Percentiles rank a stretch among this genome's conserved stretches.
These are phyloP conservation scores for Eristalis intricaria DNA, from an alignment of 2,888 invertebrate genomes.

Conservation along the genomic window DNA sequence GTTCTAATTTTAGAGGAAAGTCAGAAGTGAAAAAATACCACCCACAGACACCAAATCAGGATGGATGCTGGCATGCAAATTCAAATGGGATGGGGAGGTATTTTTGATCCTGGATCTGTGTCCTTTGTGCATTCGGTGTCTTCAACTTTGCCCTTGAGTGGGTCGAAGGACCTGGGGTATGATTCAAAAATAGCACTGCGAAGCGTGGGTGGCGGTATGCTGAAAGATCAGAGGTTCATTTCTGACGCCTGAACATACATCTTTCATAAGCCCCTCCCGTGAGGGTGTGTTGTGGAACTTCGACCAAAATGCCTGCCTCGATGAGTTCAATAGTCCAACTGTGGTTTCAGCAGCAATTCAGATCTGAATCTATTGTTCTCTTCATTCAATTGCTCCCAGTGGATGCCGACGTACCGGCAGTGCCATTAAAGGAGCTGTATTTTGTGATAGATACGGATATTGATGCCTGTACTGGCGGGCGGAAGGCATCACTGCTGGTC, in stretches of 20 bases:
- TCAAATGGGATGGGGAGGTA: background rate
- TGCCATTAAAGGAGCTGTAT: background rate
- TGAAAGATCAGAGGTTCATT: background rate
- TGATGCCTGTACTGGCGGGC: too few species aligned
- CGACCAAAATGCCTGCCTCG: background rate
- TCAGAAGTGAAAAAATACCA: background rate
- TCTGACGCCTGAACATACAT: background rate
- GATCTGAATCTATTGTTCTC: background rate
- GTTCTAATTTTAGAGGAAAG: slow-evolving; percentile 18
- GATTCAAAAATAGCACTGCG: background rate
- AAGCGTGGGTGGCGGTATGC: background rate
- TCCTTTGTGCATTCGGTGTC: background rate
- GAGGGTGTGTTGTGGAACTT: background rate
- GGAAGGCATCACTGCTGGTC: too few species aligned
- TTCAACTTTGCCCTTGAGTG: too few species aligned
- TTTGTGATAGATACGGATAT: too few species aligned
- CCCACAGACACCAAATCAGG: background rate
- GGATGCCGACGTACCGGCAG: background rate
- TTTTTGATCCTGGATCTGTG: background rate
- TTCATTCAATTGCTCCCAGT: background rate
- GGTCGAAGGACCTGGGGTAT: background rate
- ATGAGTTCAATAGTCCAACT: background rate
- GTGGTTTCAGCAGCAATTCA: background rate
- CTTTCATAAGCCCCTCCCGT: background rate
- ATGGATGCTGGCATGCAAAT: background rate